Evolutionary conservation across 2,797 vertebrate species (phyloP), one percentile per base, ranked within the genome.

Genomic region (Echeneis naucrates): DNA sequence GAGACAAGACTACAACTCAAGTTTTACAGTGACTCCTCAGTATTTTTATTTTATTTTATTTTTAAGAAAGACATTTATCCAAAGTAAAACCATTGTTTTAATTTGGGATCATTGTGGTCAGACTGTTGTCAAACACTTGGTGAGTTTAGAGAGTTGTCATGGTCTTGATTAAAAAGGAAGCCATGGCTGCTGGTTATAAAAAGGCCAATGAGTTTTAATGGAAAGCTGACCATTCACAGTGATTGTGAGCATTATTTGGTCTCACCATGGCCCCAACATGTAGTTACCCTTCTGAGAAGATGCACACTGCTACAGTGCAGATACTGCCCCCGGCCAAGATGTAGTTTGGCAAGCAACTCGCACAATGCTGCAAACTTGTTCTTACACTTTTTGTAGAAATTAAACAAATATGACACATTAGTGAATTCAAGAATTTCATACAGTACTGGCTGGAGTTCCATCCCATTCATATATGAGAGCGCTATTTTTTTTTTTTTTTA

Each of bases 371-470:
- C 26, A 53, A 30, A 30, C 14, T 30, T 32, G 48, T 53, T 53
- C 4, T 32, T 53, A 53, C 51, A 53, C 51, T 53, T 19, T 53
- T 53, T 32, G 27, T 19, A 53, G 3, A 57, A 37, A 57, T 40
- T 40, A 26, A 26, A 56, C 6, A 40, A 57, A 55, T 27, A 59
- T 19, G 59, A 59, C 13, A 14, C 35, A 57, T 38, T 17, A 19
- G 37, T 58, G 38, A 58, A 27, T 7, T 12, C 11, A 58, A 26
- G 1, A 58, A 50, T 44, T n/a, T n/a, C 54, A 42, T 27, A 73
- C 26, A 51, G 24, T 21, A 5, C 30, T 54, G 27, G 26, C 24
- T 55, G 35, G 5, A 30, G 33, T 24, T 47, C 68, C 21, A 33
- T 24, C n/a, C 16, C 11, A 6, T 5, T 30, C 2, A 30, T 9